Evolutionary conservation across 2,888 invertebrate genomes (phyloP), one percentile per base, ranked within the genome.

Genomic region (Bellardia bayeri): DNA sequence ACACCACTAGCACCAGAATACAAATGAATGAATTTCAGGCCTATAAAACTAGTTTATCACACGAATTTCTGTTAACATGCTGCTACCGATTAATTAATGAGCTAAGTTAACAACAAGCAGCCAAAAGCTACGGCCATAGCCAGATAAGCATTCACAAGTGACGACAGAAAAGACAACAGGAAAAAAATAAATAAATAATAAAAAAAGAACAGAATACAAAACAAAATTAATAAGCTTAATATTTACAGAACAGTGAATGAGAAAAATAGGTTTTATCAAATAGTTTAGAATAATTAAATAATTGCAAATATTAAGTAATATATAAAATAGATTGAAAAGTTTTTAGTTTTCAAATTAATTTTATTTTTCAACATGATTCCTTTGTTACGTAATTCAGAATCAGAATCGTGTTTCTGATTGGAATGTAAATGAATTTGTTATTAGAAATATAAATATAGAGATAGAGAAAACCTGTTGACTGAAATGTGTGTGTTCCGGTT

Each of bases 41-140:
- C 79, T 64, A 68, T 51, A 68, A 63, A 76, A 79, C 63, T 56
- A 56, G 82, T 79, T 79, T 61, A 75, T 72, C 76, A 72, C 3
- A 40, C 42, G 2, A 16, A 40, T 51, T 64, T 76, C 64, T 72
- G 71, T 86, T 69, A 69, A 74, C 74, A 75, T 79, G 68, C 76
- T 79, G 63, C 80, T 79, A 64, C 74, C 66, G 58, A 84, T 78
- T 81, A 72, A 81, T 84, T 61, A 72, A 78, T 82, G 64, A 68
- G 54, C 61, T 74, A 58, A 72, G 56, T 74, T 61, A 76, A 81
- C 68, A 75, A 69, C 68, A 82, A 76, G 63, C 87, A n/a, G 54
- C 14, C 49, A 71, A 75, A 72, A 84, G 74, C 54, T 64, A 82
- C 23, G 63, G 56, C 16, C 64, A 86, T 16, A 16, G 30, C 30